These are phyloP conservation scores for Trichogramma evanescens DNA, from an alignment of 2,888 invertebrate species.

Conservation along the genomic window DNA sequence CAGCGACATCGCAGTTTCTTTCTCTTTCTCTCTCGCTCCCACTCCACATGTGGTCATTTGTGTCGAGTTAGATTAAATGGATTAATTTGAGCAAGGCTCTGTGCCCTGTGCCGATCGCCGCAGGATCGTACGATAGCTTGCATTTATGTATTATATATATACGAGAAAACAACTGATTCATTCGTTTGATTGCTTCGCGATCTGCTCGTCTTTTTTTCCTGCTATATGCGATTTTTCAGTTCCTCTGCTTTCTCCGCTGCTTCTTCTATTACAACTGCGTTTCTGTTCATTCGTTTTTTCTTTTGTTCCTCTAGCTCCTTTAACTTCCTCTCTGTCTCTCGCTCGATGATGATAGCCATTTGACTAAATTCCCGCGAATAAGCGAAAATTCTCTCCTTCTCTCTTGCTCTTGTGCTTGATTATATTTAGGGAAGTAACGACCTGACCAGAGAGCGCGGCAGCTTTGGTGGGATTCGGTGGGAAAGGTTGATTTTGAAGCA, in stretches of 20 bases:
- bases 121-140: no score
- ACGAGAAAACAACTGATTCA: no score
- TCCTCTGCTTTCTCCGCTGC: not conserved
- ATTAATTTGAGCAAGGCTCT: conserved; percentile 35
- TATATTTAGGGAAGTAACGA: not conserved
- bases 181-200: no score
- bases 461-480: conserved; percentile 16
- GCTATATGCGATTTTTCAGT: not conserved
- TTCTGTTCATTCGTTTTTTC: conserved; percentile 12
- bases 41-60: conserved; percentile 41
- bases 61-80: conserved; percentile 47
- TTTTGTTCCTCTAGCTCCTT: conserved; percentile 11
- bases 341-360: conserved; percentile 6
- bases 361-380: not conserved
- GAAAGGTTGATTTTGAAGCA: conserved; percentile 4
- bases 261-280: conserved; percentile 5
- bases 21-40: conserved; percentile 8
- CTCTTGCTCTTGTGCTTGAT: not conserved
- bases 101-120: no score
- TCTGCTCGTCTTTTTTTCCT: no score
- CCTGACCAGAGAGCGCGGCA: not conserved
- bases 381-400: conserved; percentile 17
- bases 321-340: not conserved
- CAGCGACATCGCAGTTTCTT: not conserved
- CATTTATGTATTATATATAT: no score